A percentile compares a stretch with the other conserved stretches of the same genome.
These are phyloP conservation scores for Mesocricetus auratus DNA, from an alignment of 2,113 vertebrate species.

Conservation along the genomic window DNA sequence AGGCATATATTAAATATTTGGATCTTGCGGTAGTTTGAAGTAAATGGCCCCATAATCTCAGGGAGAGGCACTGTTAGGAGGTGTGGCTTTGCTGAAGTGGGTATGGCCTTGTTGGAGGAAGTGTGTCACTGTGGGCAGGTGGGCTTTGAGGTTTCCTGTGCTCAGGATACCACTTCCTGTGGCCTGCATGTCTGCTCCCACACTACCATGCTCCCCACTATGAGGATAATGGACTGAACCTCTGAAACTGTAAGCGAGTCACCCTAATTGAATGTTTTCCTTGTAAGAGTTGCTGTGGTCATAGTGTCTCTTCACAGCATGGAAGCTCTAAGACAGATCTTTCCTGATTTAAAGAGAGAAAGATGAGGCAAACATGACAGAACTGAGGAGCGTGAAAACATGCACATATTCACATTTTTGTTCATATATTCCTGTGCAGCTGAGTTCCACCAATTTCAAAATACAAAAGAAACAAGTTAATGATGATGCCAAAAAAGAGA, in stretches of 20 bases:
- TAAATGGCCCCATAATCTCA: neutral
- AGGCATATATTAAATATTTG: neutral
- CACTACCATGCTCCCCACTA: neutral
- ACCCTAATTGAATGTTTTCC: neutral
- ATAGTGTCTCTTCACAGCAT: neutral
- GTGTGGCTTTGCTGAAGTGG: neutral
- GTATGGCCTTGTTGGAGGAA: neutral
- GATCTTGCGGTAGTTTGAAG: neutral
- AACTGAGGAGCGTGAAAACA: neutral
- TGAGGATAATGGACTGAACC: neutral
- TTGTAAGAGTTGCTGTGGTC: neutral
- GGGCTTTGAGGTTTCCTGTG: neutral
- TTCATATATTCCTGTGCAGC: neutral
- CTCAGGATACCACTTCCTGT: neutral
- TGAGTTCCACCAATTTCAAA: conserved; percentile 24
- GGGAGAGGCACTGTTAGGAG: neutral
- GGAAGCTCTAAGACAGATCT: neutral
- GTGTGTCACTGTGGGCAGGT: neutral
- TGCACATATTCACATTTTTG: neutral
- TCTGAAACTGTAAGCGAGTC: neutral
- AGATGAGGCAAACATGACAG: neutral
- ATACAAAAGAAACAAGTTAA: conserved; percentile 52
- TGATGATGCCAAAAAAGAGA: neutral
- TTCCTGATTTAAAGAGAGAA: conserved; percentile 40
- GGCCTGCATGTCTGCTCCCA: no score